These are phyloP conservation scores for Porites australiensis DNA, from an alignment of 64 coral and sea anemone genomes.

Conservation along the genomic window DNA sequence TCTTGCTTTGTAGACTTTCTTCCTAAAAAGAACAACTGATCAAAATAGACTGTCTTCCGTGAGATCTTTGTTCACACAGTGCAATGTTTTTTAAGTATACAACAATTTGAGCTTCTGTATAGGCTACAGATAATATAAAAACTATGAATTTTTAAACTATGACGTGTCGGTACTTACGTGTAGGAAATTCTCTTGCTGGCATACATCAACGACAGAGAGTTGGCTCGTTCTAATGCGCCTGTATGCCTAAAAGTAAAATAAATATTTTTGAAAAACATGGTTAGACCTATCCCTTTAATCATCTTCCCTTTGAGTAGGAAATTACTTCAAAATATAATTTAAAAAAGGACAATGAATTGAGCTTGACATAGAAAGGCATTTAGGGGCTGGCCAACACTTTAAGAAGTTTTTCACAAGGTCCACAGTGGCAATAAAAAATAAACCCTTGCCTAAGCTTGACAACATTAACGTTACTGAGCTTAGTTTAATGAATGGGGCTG, in stretches of 20 bases:
- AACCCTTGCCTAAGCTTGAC: not conserved
- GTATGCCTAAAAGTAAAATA: slow-evolving; percentile 39
- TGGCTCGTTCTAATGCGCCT: slow-evolving; percentile 47
- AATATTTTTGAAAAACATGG: not conserved
- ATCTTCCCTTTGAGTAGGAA: too few species aligned
- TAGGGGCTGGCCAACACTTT: not conserved
- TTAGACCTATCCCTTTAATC: too few species aligned
- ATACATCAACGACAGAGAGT: slow-evolving; percentile 31
- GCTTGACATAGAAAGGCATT: not conserved
- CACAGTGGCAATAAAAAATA: not conserved
- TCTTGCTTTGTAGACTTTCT: slow-evolving; percentile 47
- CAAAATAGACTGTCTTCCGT: not conserved
- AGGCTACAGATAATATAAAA: too few species aligned
- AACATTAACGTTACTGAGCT: not conserved
- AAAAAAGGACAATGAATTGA: not conserved
- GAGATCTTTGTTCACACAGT: too few species aligned
- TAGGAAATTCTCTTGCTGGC: slow-evolving; percentile 26
- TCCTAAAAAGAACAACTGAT: not conserved
- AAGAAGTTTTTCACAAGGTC: not conserved
- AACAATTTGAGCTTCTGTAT: too few species aligned
- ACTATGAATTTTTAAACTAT: not conserved
- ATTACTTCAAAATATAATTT: too few species aligned
- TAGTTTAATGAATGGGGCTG: not conserved
- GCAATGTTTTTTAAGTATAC: too few species aligned
- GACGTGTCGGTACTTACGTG: not conserved